Conservation (phyloP, 1,140 invertebrate species). For the Triops longicaudatus region DNA sequence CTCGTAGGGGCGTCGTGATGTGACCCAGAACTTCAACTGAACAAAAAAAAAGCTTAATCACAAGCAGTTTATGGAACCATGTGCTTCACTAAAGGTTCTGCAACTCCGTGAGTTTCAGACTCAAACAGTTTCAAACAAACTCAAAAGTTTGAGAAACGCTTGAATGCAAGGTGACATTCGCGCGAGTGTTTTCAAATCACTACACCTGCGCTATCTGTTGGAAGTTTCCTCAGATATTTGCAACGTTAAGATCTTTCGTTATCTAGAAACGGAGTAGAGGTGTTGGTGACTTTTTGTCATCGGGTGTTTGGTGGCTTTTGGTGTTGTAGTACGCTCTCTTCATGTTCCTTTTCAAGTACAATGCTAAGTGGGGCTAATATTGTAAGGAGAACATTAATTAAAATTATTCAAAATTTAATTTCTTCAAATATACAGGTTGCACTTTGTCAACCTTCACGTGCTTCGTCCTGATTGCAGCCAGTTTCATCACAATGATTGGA, state of each 20-base stretch:
- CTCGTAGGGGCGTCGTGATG: too few relatives aligned
- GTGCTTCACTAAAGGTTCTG: too few relatives aligned
- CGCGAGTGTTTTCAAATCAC: not conserved
- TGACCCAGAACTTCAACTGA: too few relatives aligned
- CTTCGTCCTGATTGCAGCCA: not conserved
- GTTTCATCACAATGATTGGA: not conserved
- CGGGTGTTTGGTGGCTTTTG: too few relatives aligned
- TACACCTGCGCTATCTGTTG: not conserved
- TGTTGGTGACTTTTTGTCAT: slow-evolving; percentile 1
- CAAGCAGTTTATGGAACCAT: too few relatives aligned
- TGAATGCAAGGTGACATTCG: too few relatives aligned
- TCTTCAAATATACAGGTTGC: not conserved
- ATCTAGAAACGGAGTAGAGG: not conserved
- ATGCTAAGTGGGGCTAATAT: not conserved
- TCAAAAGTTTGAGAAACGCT: too few relatives aligned
- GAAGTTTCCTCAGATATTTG: not conserved
- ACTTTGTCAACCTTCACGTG: not conserved
- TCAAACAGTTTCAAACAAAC: too few relatives aligned
- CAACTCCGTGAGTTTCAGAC: too few relatives aligned
- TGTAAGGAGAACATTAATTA: too few relatives aligned
- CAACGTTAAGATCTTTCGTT: not conserved
- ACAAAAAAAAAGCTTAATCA: too few relatives aligned
- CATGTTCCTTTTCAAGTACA: not conserved
- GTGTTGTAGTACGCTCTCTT: not conserved
- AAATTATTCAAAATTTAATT: too few relatives aligned